Evolutionary conservation across 1,140 invertebrate genomes (phyloP), one percentile per base, ranked within the genome.

Genomic region (Capitella teleta): DNA sequence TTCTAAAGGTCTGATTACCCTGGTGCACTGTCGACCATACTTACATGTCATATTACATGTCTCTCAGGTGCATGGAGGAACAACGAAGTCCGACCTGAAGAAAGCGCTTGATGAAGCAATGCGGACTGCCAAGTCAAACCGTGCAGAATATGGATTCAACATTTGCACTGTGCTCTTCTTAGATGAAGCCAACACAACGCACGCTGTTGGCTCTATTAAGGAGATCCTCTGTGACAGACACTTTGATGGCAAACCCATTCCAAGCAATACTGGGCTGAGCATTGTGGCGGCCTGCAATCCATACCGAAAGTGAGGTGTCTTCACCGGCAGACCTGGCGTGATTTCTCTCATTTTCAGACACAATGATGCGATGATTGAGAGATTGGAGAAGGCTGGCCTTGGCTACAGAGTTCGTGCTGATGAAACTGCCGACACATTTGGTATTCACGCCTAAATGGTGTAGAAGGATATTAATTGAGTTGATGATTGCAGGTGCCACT

Each of bases 51-150:
- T n/a, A n/a, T n/a, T n/a, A n/a, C n/a, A n/a, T n/a, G n/a, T n/a
- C n/a, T n/a, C n/a, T n/a, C n/a, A 68, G 66, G 58, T 70, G 3
- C 67, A 70, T 57, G 64, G 67, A 38, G 66, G 66, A 3, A 68
- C 63, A 28, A 62, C 59, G 30, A 28, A 43, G 6, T 30, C 47
- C 23, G 60, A 66, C 19, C 65, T 68, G 21, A 56, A 53, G 4
- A 48, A 48, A 5, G 64, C 63, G 49, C 60, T 70, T 3, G 19
- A 47, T n/a, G 30, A 59, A 47, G 64, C 66, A 18, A 56, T 59
- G 41, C 25, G 43, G 45, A 47, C 61, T 8, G 59, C 67, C 16
- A 32, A 46, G n/a, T 21, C 51, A 42, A 67, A 66, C 51, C 28
- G 40, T 5, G 41, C 48, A 16, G 42, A 46, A 5, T 54, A 56